These are phyloP conservation scores for Procapra przewalskii DNA, from an alignment of 2,113 vertebrate genomes.

Conservation along the genomic window DNA sequence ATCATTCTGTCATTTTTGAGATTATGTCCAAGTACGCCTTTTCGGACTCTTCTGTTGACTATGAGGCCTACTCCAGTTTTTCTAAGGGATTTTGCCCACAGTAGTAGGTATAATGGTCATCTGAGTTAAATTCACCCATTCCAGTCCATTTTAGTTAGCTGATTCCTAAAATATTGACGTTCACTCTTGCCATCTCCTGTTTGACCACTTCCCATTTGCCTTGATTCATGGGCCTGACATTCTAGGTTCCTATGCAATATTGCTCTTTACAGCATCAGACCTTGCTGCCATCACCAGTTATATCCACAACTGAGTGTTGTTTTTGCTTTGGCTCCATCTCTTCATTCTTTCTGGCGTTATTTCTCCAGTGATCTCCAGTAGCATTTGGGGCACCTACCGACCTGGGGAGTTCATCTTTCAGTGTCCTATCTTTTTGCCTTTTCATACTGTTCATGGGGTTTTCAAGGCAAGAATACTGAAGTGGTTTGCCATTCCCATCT, in stretches of 20 bases:
- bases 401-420: neutral
- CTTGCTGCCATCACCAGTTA: neutral
- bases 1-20: accelerated
- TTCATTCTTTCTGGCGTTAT: neutral
- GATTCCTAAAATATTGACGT: neutral
- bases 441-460: neutral
- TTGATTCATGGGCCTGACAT: neutral
- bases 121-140: neutral
- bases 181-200: neutral
- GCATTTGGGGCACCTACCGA: neutral
- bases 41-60: neutral
- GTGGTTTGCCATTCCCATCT: neutral
- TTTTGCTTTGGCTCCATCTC: neutral
- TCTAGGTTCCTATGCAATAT: neutral
- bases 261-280: neutral
- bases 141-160: neutral
- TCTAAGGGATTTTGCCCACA: neutral
- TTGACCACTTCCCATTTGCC: neutral
- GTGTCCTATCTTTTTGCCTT: neutral
- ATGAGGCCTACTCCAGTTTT: neutral
- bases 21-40: neutral
- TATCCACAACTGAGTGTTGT: neutral
- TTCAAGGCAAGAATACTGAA: neutral
- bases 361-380: neutral
- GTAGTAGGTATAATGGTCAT: neutral